Percentiles rank a stretch among this genome's conserved stretches.
These are phyloP conservation scores for Buceros bicornis DNA, from an alignment of 2,797 vertebrate species.

Conservation along the genomic window DNA sequence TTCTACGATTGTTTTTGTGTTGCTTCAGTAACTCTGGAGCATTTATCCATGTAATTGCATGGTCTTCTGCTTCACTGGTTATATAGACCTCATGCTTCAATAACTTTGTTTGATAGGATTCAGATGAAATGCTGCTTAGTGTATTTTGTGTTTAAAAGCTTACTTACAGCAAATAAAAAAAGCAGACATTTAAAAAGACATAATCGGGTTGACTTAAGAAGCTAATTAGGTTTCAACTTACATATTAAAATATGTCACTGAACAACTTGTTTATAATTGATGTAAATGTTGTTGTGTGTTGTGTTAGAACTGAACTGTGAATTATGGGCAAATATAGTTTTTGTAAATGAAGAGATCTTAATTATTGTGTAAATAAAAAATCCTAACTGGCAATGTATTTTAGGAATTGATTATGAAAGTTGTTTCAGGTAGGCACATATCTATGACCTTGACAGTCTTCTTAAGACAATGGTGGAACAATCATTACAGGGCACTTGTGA, in stretches of 20 bases:
- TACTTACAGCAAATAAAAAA: constrained; percentile 76
- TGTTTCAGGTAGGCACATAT: background rate
- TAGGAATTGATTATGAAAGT: background rate
- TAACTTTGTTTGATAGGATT: constrained; percentile 78
- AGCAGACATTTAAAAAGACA: constrained; percentile 59
- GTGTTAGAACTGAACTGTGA: background rate
- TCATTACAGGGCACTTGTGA: background rate
- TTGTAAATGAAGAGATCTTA: background rate
- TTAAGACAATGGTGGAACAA: background rate
- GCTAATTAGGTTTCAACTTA: constrained; percentile 65
- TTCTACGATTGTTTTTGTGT: constrained; percentile 80
- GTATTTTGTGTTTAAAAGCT: constrained; percentile 77
- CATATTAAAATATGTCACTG: constrained; percentile 6
- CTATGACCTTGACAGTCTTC: background rate
- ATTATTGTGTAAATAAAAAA: background rate
- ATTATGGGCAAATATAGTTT: background rate
- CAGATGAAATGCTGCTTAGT: constrained; percentile 78
- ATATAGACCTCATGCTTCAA: constrained; percentile 76
- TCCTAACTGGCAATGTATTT: background rate
- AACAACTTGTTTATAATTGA: constrained; percentile 20
- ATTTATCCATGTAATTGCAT: constrained; percentile 84
- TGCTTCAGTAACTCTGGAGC: constrained; percentile 79
- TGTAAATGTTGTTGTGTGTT: background rate
- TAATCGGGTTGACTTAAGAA: constrained; percentile 59
- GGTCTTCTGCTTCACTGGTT: constrained; percentile 80